phyloP scores from a whole-genome alignment of 2,797 vertebrate genomes.

The Numenius phaeopus region DNA sequence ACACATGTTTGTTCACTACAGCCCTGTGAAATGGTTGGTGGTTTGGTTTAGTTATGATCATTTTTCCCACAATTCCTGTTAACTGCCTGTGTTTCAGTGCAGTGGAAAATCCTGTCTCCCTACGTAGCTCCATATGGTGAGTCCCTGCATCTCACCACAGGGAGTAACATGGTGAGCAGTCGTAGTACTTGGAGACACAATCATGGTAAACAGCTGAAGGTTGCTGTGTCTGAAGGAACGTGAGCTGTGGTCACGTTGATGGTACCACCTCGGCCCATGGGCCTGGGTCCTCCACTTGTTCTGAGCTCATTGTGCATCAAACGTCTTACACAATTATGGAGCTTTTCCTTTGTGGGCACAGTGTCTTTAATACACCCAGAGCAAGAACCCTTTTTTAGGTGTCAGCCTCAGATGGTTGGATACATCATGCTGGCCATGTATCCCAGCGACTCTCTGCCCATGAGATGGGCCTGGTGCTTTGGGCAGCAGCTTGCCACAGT shows the following conservation, averaged over 20 bases:
- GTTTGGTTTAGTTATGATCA: not conserved
- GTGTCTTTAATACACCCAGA: rapidly evolving
- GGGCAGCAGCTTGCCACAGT: not conserved
- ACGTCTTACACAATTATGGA: rapidly evolving
- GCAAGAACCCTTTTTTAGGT: no score
- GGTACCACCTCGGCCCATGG: not conserved
- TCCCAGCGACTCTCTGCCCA: not conserved
- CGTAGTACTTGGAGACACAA: rapidly evolving
- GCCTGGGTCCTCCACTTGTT: not conserved
- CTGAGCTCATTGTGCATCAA: rapidly evolving
- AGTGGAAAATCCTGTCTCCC: not conserved
- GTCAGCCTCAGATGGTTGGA: not conserved
- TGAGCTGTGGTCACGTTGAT: no score
- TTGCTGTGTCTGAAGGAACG: not conserved
- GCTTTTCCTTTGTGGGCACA: not conserved
- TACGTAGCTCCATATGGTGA: rapidly evolving
- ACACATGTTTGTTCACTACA: no score
- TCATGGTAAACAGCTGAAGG: not conserved
- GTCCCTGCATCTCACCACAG: rapidly evolving
- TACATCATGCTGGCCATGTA: not conserved
- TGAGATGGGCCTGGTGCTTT: not conserved
- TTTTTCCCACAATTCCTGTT: no score
- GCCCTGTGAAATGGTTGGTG: not conserved
- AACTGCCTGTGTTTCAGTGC: not conserved
- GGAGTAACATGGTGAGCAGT: no score